phyloP scores from a whole-genome alignment of 2,113 vertebrate species.

The Peromyscus maniculatus region DNA sequence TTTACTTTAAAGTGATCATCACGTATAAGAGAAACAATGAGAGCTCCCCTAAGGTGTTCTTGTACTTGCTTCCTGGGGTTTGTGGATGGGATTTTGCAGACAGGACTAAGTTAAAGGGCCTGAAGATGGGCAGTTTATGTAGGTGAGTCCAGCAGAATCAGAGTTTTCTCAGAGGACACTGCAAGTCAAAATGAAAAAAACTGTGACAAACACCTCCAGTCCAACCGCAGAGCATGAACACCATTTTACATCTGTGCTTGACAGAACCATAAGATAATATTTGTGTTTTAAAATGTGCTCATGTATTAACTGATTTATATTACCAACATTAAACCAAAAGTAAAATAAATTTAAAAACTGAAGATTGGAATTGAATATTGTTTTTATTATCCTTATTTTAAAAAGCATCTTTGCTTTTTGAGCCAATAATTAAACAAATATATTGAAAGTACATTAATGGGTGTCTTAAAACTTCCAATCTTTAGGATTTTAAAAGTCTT shows the following conservation, averaged over 20 bases:
- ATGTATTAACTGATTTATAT: not conserved
- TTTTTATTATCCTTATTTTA: not conserved
- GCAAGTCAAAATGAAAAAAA: not conserved
- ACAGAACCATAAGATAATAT: not conserved
- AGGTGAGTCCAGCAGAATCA: not conserved
- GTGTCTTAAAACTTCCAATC: slow-evolving; percentile 23
- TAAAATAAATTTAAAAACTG: not conserved
- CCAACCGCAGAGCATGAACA: not conserved
- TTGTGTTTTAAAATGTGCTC: not conserved
- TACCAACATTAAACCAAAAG: not conserved
- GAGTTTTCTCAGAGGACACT: not conserved
- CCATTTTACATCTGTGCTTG: not conserved
- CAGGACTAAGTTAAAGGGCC: not conserved
- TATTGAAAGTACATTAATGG: not conserved
- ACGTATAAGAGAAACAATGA: not conserved
- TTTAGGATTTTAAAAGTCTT: slow-evolving; percentile 69
- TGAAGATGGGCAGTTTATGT: not conserved
- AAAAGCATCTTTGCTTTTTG: not conserved
- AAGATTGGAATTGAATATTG: not conserved
- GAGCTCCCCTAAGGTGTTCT: not conserved
- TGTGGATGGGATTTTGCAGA: not conserved
- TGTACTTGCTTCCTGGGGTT: not conserved
- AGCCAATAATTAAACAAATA: slow-evolving; percentile 7
- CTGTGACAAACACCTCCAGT: not conserved
- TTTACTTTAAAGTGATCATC: not conserved